These are phyloP conservation scores for Margarornis squamiger DNA, from an alignment of 2,797 vertebrate genomes.

Conservation along the genomic window DNA sequence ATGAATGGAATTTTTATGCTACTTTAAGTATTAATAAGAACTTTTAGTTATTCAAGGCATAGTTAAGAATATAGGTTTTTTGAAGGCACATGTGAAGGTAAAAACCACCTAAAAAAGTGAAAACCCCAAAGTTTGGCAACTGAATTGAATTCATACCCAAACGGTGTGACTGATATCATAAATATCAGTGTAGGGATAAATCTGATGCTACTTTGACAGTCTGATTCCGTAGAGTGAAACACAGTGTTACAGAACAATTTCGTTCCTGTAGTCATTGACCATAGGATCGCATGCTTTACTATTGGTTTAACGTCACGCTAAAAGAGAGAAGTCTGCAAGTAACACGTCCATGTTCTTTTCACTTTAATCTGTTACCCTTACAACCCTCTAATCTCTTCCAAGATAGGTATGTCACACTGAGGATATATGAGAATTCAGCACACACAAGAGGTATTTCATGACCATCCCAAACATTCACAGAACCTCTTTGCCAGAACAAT, in stretches of 20 bases:
- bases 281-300: not conserved
- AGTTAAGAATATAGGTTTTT: not conserved
- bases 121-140: not conserved
- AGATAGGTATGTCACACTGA: not conserved
- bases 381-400: not conserved
- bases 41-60: not conserved
- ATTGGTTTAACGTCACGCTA: not conserved
- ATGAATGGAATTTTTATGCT: not conserved
- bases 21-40: not conserved
- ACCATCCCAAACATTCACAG: not conserved
- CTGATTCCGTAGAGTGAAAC: not conserved
- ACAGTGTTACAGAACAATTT: not conserved
- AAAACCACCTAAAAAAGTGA: not conserved
- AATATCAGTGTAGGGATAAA: not conserved
- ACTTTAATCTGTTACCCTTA: not conserved
- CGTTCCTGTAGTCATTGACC: not conserved
- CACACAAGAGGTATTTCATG: not conserved
- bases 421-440: not conserved
- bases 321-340: not conserved
- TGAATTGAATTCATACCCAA: not conserved
- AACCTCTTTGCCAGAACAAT: not conserved
- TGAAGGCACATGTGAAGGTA: not conserved
- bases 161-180: not conserved
- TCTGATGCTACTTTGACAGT: not conserved
- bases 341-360: not conserved